Evolutionary conservation across 2,888 invertebrate species (phyloP).

Genomic region (Gymnoscelis rufifasciata): DNA sequence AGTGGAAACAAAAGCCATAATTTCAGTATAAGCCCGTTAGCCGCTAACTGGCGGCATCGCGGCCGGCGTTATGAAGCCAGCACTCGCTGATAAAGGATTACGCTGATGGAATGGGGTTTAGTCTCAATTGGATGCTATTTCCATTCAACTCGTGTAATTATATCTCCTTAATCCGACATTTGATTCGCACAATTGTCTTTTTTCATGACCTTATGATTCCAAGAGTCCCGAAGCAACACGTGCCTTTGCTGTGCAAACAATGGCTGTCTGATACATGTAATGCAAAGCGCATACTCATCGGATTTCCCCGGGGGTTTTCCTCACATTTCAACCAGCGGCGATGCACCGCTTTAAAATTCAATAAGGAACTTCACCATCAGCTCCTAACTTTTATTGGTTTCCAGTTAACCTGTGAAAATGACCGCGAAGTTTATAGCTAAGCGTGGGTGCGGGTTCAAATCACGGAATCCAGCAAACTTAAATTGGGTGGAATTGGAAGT

Average conservation of each 20-base stretch:
- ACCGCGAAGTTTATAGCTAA: constrained; percentile 8
- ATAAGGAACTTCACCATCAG: neutral
- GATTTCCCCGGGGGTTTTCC: constrained; percentile 15
- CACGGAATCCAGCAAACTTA: constrained; percentile 35
- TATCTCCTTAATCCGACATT: neutral
- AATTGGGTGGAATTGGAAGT: constrained; percentile 41
- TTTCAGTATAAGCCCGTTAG: constrained; percentile 20
- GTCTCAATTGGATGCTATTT: constrained; percentile 10
- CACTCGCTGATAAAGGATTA: constrained; percentile 13
- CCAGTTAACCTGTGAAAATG: neutral
- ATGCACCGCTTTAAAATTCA: neutral
- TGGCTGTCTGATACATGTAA: neutral
- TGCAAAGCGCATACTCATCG: constrained; percentile 6
- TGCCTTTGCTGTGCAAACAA: no score
- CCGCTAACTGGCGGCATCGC: constrained; percentile 23
- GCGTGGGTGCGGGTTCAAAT: constrained; percentile 12
- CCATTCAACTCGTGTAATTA: constrained; percentile 2
- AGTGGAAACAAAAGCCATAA: constrained; percentile 39
- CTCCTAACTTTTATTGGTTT: neutral
- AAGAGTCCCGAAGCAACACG: no score
- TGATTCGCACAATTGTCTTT: neutral
- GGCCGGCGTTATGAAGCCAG: constrained; percentile 21
- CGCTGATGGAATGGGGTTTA: constrained; percentile 11
- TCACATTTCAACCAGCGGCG: neutral
- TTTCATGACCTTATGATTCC: no score